Base-by-base conservation (phyloP, 2,797 vertebrate genomes). In the Anomalospiza imberbis region DNA sequence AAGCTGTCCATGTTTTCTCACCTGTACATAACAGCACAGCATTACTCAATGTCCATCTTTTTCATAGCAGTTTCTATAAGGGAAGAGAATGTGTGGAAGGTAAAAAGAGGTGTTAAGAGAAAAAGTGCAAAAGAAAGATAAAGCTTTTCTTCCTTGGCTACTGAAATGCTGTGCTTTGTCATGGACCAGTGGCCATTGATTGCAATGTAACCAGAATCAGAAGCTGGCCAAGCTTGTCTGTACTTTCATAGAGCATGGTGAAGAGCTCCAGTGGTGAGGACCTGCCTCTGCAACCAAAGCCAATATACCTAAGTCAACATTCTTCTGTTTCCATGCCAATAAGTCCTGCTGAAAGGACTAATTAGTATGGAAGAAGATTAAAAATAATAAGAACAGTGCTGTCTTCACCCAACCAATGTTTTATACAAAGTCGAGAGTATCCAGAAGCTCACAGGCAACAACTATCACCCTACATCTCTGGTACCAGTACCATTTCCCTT, bases 401-500 rank as follows among this genome's bases (percentile, higher is more conserved):
- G 36, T 22, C 38, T 76, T 80, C 79, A 85, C 34, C 42, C 47
- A 53, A 26, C 4, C 51, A 24, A 16, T 16, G 26, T 51, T 66
- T 81, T 18, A 61, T 19, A 47, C 61, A 31, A 82, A 87, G 32
- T 21, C 60, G 32, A 72, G 40, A 71, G 55, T 66, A 68, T 36
- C 28, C 38, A 68, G 51, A 63, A 83, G 47, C 77, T 75, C 44
- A 14, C 5, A 19, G 34, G 29, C 9, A 26, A 6, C 10, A 50
- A 45, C 36, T 62, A 55, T 36, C 16, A 4, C 28, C 7, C 0
- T 4, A 2, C 3, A 1, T 12, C 8, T 36, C 24, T 17, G 38
- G 54, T 13, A 40, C 29, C 25, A 5, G 13, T 0, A 18, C 53
- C 0, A 4, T 24, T 58, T 47, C 38, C 53, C 26, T 36, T 38